These are phyloP conservation scores for Labrus mixtus DNA, from an alignment of 2,113 vertebrate species.

Conservation along the genomic window DNA sequence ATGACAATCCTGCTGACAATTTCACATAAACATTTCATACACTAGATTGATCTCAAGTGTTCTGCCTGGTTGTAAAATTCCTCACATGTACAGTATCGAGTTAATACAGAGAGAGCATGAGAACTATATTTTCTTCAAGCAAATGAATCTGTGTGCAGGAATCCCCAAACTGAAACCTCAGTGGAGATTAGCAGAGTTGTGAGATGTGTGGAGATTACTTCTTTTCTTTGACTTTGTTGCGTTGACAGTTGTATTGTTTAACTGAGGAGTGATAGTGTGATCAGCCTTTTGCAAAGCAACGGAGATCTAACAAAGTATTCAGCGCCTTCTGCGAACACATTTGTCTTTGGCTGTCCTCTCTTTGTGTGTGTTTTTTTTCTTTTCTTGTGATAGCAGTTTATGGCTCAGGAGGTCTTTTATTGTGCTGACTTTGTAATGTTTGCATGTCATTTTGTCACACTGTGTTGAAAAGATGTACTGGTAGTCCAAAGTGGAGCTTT, in stretches of 20 bases:
- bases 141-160: not conserved
- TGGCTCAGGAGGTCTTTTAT: not conserved
- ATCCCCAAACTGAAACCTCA: conserved; percentile 1
- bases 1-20: not conserved
- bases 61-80: conserved; percentile 2
- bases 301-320: not conserved
- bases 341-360: not conserved
- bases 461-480: too few species aligned
- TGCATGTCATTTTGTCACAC: not conserved
- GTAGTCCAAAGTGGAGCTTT: not conserved
- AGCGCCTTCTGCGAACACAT: not conserved
- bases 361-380: not conserved
- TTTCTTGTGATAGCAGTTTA: not conserved
- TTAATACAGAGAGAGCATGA: not conserved
- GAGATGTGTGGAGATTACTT: not conserved
- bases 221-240: not conserved
- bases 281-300: conserved; percentile 3
- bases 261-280: not conserved
- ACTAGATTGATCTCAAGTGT: not conserved
- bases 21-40: not conserved
- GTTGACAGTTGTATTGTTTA: not conserved
- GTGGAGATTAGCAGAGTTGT: not conserved
- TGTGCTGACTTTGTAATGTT: not conserved
- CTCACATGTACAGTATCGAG: conserved; percentile 2
- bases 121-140: not conserved